Percentiles rank a stretch among this genome's conserved stretches.
phyloP scores from a whole-genome alignment of 2,797 vertebrate species.

The Pseudochromis fuscus region DNA sequence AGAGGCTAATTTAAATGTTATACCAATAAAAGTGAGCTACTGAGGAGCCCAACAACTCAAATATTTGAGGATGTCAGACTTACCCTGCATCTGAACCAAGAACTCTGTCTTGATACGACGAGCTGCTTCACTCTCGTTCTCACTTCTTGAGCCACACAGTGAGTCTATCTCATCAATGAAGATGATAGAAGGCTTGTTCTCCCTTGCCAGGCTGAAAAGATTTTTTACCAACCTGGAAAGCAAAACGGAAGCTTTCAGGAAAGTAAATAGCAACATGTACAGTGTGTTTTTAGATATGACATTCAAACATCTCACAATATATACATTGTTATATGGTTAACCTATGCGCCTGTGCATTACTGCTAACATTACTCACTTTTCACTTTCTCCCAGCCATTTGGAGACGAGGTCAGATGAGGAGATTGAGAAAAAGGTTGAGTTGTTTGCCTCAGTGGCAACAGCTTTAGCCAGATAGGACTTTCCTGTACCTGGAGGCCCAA shows the following conservation, averaged over 20 bases:
- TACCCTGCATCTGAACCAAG: slow-evolving; percentile 99
- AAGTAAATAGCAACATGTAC: neutral
- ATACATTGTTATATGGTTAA: neutral
- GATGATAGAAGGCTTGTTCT: slow-evolving; percentile 97
- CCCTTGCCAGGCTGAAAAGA: slow-evolving; percentile 94
- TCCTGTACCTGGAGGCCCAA: slow-evolving; percentile 97
- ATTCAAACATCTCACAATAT: neutral
- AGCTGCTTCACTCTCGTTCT: slow-evolving; percentile 98
- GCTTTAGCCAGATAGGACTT: slow-evolving; percentile 99
- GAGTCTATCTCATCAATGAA: slow-evolving; percentile 99
- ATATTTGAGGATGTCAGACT: slow-evolving; percentile 20
- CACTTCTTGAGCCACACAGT: slow-evolving; percentile 95
- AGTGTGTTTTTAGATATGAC: neutral
- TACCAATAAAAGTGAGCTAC: neutral
- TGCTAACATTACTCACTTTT: slow-evolving; percentile 89
- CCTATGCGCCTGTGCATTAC: neutral
- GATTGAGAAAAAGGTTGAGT: slow-evolving; percentile 98
- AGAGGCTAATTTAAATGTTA: slow-evolving; percentile 3
- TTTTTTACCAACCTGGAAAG: slow-evolving; percentile 93
- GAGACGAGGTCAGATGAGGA: slow-evolving; percentile 98
- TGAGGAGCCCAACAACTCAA: neutral
- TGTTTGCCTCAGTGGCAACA: slow-evolving; percentile 98
- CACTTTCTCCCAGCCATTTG: slow-evolving; percentile 99
- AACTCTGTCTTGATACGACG: slow-evolving; percentile 98
- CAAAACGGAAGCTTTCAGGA: slow-evolving; percentile 21